Evolutionary conservation across 2,888 invertebrate genomes (phyloP).

Genomic region (Microplitis manilae): DNA sequence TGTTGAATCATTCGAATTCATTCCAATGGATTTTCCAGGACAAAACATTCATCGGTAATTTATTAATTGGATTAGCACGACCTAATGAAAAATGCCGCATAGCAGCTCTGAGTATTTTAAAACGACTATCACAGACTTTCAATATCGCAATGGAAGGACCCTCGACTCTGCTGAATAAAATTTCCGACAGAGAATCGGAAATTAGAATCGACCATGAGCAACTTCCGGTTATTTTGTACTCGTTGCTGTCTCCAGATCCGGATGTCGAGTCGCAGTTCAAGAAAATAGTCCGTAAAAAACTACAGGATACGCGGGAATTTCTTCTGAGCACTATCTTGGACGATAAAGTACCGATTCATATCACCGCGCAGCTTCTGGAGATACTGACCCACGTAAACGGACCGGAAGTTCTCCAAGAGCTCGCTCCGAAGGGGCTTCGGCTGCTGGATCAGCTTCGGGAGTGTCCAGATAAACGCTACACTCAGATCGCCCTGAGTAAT

Average conservation of each 20-base stretch:
- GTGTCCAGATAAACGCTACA: slow-evolving; percentile 63
- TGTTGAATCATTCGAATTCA: slow-evolving; percentile 63
- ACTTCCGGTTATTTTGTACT: slow-evolving; percentile 77
- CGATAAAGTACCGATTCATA: slow-evolving; percentile 71
- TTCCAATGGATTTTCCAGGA: slow-evolving; percentile 64
- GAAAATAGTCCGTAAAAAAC: slow-evolving; percentile 48
- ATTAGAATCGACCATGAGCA: slow-evolving; percentile 80
- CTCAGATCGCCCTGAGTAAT: slow-evolving; percentile 74
- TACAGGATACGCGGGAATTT: slow-evolving; percentile 56
- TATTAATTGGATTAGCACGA: slow-evolving; percentile 76
- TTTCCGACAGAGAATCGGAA: slow-evolving; percentile 75
- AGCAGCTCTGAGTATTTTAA: slow-evolving; percentile 74
- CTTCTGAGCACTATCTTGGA: slow-evolving; percentile 68
- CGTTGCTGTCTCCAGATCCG: slow-evolving; percentile 75
- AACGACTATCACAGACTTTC: slow-evolving; percentile 70
- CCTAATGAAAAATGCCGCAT: slow-evolving; percentile 75
- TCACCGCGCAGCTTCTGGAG: slow-evolving; percentile 73
- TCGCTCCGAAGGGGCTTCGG: slow-evolving; percentile 63
- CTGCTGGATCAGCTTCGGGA: slow-evolving; percentile 45
- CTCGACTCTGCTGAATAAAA: slow-evolving; percentile 70
- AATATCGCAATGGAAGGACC: slow-evolving; percentile 58
- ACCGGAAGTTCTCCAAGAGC: slow-evolving; percentile 69
- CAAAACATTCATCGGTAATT: slow-evolving; percentile 70
- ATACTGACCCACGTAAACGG: slow-evolving; percentile 73
- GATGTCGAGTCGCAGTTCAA: slow-evolving; percentile 65